phyloP scores from a whole-genome alignment of 2,113 vertebrate genomes.

The Xerus inauris region DNA sequence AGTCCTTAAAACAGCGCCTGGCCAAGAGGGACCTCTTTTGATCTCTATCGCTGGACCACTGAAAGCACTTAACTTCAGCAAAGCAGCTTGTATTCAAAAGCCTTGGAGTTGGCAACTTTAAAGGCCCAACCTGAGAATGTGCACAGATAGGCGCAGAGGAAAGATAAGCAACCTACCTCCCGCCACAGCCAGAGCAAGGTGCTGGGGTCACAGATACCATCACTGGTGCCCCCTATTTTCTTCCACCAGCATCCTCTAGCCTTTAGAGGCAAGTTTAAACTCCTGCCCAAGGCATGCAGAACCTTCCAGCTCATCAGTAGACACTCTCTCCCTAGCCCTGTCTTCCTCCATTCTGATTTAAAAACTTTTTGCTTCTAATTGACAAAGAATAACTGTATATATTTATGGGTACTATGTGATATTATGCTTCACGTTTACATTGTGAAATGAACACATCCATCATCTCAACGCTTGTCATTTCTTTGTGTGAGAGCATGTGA shows the following conservation, averaged over 20 bases:
- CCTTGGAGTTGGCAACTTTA: background rate
- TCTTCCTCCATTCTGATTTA: background rate
- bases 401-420: background rate
- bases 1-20: constrained; percentile 65
- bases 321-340: background rate
- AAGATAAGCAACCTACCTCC: background rate
- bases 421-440: background rate
- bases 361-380: background rate
- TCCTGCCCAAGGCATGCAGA: background rate
- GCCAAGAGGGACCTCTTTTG: constrained; percentile 64
- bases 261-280: background rate
- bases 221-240: rapidly evolving
- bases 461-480: background rate
- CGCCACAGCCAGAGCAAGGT: background rate
- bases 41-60: constrained; percentile 50
- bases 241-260: background rate
- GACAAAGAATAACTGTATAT: background rate
- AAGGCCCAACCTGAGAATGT: background rate
- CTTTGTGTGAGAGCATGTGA: background rate
- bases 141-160: background rate
- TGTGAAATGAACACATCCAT: background rate
- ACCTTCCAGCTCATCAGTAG: background rate
- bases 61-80: constrained; percentile 56
- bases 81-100: constrained; percentile 26
- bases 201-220: background rate